phyloP scores from a whole-genome alignment of 2,113 vertebrate genomes.

The Percina caprodes region DNA sequence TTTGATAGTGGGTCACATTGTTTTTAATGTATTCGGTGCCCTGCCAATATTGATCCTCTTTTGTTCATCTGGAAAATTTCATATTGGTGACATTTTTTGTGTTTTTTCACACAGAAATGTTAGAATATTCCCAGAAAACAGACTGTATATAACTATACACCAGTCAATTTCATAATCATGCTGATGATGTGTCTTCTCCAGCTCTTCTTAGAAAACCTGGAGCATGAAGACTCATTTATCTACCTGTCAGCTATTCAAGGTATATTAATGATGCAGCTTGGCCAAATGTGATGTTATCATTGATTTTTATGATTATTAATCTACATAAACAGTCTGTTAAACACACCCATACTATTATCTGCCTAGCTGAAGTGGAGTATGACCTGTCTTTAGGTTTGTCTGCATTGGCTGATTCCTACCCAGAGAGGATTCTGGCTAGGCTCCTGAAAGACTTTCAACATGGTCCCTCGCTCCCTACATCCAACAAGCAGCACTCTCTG shows the following conservation, averaged over 20 bases:
- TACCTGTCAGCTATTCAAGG: constrained; percentile 99
- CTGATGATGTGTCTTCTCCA: constrained; percentile 67
- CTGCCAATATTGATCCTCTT: constrained; percentile 17
- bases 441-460: constrained; percentile 86
- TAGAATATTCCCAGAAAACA: neutral
- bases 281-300: neutral
- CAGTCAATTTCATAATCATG: constrained; percentile 13
- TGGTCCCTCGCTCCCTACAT: constrained; percentile 23
- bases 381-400: constrained; percentile 83
- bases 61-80: neutral
- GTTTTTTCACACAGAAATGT: constrained; percentile 3
- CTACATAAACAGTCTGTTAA: neutral
- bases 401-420: constrained; percentile 87
- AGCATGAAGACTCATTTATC: constrained; percentile 93
- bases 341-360: neutral
- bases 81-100: neutral
- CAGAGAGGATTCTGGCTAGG: constrained; percentile 86
- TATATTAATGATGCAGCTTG: constrained; percentile 56
- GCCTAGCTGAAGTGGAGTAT: neutral
- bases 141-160: neutral
- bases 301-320: neutral
- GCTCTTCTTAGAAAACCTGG: constrained; percentile 94
- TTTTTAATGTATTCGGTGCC: constrained; percentile 10
- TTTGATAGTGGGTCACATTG: constrained; percentile 44
- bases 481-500: constrained; percentile 51